These are phyloP conservation scores for Pedetes capensis DNA, from an alignment of 2,113 vertebrate species.

Conservation along the genomic window DNA sequence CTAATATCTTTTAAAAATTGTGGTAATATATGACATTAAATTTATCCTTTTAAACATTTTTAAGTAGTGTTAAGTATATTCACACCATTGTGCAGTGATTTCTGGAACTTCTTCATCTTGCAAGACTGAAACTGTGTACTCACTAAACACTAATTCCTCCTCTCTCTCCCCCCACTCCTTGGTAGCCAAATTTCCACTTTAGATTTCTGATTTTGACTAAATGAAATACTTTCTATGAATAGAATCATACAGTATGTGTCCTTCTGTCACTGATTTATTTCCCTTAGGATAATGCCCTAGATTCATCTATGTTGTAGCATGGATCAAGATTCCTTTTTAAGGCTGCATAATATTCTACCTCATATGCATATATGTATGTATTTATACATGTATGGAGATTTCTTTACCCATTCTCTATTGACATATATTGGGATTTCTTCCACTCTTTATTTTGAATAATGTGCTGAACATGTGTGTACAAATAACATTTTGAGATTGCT, in stretches of 20 bases:
- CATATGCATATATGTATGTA: background rate
- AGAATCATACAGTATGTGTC: background rate
- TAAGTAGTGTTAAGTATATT: background rate
- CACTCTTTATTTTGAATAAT: background rate
- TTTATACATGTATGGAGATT: background rate
- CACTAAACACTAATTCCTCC: background rate
- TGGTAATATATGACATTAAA: background rate
- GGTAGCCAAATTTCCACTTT: background rate
- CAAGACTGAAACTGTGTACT: background rate
- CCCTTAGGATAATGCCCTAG: background rate
- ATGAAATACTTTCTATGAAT: background rate
- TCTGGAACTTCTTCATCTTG: background rate
- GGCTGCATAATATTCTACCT: background rate
- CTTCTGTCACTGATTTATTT: background rate
- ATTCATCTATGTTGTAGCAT: background rate
- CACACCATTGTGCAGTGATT: background rate
- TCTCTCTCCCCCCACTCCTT: fast-evolving
- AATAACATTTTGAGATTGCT: background rate
- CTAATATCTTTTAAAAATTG: background rate
- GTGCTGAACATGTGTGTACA: background rate
- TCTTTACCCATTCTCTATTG: background rate
- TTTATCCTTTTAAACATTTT: background rate
- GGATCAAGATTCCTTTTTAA: background rate
- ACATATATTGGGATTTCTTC: background rate
- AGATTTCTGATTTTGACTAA: background rate